phyloP scores from a whole-genome alignment of 2,888 invertebrate genomes.

The Brachyptera risi region DNA sequence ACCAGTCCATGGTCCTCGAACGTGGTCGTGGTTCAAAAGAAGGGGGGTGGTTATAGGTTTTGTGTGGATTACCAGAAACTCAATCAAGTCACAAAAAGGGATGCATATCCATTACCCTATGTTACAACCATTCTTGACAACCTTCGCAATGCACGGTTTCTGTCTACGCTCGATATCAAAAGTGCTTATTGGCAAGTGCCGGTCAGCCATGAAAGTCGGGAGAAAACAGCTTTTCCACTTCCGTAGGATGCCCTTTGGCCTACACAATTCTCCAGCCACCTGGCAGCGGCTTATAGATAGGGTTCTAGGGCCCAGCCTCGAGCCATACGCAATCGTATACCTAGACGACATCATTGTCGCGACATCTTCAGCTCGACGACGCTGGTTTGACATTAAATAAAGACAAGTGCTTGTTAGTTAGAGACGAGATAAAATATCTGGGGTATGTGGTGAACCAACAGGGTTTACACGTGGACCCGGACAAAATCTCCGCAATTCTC shows the following conservation, averaged over 20 bases:
- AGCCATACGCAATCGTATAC: conserved; percentile 34
- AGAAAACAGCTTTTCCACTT: conserved; percentile 39
- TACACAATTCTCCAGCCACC: conserved; percentile 33
- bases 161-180: conserved; percentile 39
- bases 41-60: conserved; percentile 36
- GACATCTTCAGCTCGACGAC: neutral
- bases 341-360: too few relatives aligned
- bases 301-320: conserved; percentile 34
- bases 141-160: conserved; percentile 37
- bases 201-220: conserved; percentile 31
- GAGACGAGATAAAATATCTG: conserved; percentile 21
- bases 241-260: conserved; percentile 49
- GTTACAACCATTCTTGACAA: conserved; percentile 38
- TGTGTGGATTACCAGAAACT: conserved; percentile 39
- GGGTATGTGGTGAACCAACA: conserved; percentile 22
- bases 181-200: conserved; percentile 38
- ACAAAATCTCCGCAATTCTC: conserved; percentile 19
- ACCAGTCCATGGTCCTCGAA: conserved; percentile 37
- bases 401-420: conserved; percentile 14
- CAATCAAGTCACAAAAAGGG: conserved; percentile 37
- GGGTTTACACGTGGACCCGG: conserved; percentile 23
- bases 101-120: conserved; percentile 39
- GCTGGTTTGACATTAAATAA: neutral
- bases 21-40: conserved; percentile 37
- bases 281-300: conserved; percentile 35